These are phyloP conservation scores for Malurus cyaneus DNA, from an alignment of 2,113 vertebrate genomes.

Conservation along the genomic window DNA sequence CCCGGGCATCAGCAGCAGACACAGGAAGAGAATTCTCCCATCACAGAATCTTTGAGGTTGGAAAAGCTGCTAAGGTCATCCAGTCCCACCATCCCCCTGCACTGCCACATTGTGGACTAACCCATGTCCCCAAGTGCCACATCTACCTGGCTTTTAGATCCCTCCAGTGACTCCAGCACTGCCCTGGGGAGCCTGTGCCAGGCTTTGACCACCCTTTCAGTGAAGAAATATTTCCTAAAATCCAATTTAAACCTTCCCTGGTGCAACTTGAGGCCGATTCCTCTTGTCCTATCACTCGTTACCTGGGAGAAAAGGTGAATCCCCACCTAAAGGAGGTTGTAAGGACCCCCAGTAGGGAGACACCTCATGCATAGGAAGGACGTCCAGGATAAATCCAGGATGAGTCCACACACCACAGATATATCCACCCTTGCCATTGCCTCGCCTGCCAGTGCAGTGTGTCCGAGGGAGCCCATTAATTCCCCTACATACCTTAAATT, in stretches of 20 bases:
- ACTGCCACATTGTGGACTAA: not conserved
- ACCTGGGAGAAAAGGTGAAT: not conserved
- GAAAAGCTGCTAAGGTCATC: not conserved
- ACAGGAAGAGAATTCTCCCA: not conserved
- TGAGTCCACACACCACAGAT: rapidly evolving
- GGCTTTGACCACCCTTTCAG: not conserved
- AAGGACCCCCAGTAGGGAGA: not conserved
- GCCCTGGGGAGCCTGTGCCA: not conserved
- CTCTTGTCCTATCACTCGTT: not conserved
- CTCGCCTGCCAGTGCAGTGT: not conserved
- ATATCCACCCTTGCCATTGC: rapidly evolving
- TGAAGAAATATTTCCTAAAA: not conserved
- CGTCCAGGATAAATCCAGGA: not conserved
- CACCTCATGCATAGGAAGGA: not conserved
- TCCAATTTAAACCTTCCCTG: not conserved
- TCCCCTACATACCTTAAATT: not conserved
- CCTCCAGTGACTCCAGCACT: not conserved
- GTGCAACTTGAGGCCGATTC: not conserved
- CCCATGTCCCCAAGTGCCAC: not conserved
- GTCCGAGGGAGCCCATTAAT: rapidly evolving
- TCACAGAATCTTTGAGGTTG: too few species aligned
- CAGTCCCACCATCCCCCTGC: not conserved
- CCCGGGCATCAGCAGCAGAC: not conserved
- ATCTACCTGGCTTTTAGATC: not conserved
- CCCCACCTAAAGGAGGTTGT: not conserved